phyloP scores from a whole-genome alignment of 2,113 vertebrate genomes.

The Octodon degus region DNA sequence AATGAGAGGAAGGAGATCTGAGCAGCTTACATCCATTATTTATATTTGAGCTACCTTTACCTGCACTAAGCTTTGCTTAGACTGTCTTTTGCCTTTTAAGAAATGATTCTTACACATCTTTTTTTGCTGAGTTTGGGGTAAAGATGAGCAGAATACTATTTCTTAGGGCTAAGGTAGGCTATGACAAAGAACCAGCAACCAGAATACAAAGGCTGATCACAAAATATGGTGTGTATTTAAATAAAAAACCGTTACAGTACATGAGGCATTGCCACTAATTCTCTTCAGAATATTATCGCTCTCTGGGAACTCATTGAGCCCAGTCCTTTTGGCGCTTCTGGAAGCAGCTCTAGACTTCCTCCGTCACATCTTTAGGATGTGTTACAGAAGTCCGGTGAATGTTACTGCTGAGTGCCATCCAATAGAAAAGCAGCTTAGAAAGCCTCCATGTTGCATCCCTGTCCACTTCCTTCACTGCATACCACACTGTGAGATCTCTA shows the following conservation, averaged over 20 bases:
- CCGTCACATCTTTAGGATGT: not conserved
- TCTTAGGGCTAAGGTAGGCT: not conserved
- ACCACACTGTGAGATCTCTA: not conserved
- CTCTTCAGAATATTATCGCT: not conserved
- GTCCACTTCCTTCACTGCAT: not conserved
- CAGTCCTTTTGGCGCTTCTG: not conserved
- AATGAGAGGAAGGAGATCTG: not conserved
- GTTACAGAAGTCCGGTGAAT: not conserved
- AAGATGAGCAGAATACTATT: not conserved
- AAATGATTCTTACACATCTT: not conserved
- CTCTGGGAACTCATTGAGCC: not conserved
- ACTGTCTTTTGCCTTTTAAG: not conserved
- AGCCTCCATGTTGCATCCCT: too few species aligned
- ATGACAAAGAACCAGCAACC: not conserved
- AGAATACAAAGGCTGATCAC: not conserved
- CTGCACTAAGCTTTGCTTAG: not conserved
- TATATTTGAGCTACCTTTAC: not conserved
- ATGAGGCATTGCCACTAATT: not conserved
- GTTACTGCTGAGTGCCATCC: not conserved
- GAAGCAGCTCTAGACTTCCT: not conserved
- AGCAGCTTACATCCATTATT: not conserved
- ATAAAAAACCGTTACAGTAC: not conserved
- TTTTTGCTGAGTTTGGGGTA: not conserved
- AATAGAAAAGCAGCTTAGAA: not conserved
- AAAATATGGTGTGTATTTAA: not conserved